Percentiles rank a stretch among this genome's conserved stretches.
Evolutionary conservation across 2,113 vertebrate genomes (phyloP).

Genomic region (Sphaerodactylus townsendi): DNA sequence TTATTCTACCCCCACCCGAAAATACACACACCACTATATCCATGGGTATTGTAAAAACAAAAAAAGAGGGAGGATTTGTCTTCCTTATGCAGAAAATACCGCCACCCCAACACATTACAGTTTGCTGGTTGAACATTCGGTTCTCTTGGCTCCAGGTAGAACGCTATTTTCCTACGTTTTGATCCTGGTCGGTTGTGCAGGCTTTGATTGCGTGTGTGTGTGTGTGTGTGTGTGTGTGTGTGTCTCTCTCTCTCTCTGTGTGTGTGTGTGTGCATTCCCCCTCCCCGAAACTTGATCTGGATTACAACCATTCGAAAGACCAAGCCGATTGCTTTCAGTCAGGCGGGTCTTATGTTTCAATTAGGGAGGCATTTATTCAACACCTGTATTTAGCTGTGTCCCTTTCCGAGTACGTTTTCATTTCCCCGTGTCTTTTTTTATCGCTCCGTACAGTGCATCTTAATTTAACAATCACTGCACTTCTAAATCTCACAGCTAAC

Average conservation of each 20-base stretch:
- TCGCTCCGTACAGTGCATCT: slow-evolving; percentile 18
- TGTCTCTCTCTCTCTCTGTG: no score
- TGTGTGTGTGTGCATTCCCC: slow-evolving; percentile 28
- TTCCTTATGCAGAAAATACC: slow-evolving; percentile 27
- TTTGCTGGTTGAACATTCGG: slow-evolving; percentile 52
- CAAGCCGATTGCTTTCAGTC: slow-evolving; percentile 59
- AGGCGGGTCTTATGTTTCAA: slow-evolving; percentile 66
- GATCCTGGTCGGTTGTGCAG: slow-evolving; percentile 2
- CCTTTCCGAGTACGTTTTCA: slow-evolving; percentile 67
- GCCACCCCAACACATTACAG: slow-evolving; percentile 4
- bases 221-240: neutral
- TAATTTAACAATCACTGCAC: slow-evolving; percentile 13
- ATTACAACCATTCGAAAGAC: slow-evolving; percentile 63
- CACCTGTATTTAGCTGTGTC: slow-evolving; percentile 54
- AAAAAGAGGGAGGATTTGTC: neutral
- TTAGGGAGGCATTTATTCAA: slow-evolving; percentile 66
- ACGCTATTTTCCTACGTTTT: slow-evolving; percentile 33
- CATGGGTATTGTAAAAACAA: slow-evolving; percentile 8
- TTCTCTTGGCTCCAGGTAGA: slow-evolving; percentile 50
- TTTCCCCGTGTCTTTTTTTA: slow-evolving; percentile 64
- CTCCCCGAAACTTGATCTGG: slow-evolving; percentile 59
- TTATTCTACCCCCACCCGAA: slow-evolving; percentile 40
- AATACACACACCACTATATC: neutral
- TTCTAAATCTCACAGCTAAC: slow-evolving; percentile 28
- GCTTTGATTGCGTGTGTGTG: slow-evolving; percentile 31